Evolutionary conservation across 2,888 invertebrate species (phyloP).

Genomic region (Pheosia gnoma): DNA sequence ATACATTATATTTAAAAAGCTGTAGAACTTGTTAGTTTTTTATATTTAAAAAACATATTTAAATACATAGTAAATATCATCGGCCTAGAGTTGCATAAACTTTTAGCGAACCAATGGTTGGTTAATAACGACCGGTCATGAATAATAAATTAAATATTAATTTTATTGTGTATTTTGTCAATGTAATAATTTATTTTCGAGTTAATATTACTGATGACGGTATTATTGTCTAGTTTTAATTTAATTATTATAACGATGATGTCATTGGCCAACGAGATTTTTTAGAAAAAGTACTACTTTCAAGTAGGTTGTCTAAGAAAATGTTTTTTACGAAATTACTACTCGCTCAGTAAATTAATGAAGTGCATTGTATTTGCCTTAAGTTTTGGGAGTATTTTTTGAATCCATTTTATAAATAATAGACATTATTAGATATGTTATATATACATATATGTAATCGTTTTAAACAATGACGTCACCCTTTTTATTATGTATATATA

Average conservation of each 20-base stretch:
- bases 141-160: background rate
- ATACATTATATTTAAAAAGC: background rate
- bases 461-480: slow-evolving; percentile 31
- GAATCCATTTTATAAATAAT: no score
- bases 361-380: no score
- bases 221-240: background rate
- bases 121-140: slow-evolving; percentile 4
- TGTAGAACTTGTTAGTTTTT: slow-evolving; percentile 1
- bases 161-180: slow-evolving; percentile 7
- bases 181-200: slow-evolving; percentile 6
- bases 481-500: no score
- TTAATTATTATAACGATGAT: no score
- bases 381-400: no score
- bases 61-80: slow-evolving; percentile 1
- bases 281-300: no score
- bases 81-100: slow-evolving; percentile 8
- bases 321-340: no score
- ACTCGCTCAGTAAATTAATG: no score
- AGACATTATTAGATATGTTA: no score
- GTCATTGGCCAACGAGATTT: no score
- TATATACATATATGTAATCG: no score
- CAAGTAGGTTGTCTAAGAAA: no score
- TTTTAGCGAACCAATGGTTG: background rate
- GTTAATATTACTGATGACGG: slow-evolving; percentile 23
- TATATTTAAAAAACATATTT: background rate